These are phyloP conservation scores for Stenurella melanura DNA, from an alignment of 2,888 invertebrate species.

Conservation along the genomic window DNA sequence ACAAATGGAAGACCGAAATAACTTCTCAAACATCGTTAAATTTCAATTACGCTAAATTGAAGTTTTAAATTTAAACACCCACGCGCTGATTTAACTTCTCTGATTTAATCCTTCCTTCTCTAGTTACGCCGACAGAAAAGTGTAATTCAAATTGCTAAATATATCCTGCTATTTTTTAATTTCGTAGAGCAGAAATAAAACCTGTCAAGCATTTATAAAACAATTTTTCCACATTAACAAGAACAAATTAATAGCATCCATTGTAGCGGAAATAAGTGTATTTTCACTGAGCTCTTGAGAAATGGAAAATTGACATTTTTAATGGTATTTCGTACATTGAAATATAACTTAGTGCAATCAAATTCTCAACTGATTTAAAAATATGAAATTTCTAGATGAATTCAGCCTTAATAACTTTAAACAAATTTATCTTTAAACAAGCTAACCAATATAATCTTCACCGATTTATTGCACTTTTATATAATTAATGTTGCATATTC, in stretches of 20 bases:
- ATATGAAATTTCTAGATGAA: no score
- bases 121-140: background rate
- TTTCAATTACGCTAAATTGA: conserved; percentile 8
- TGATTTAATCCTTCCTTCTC: conserved; percentile 2
- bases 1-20: background rate
- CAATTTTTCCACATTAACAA: background rate
- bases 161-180: background rate
- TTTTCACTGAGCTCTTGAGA: no score
- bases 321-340: no score
- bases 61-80: conserved; percentile 2
- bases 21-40: background rate
- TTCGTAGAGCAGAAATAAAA: background rate
- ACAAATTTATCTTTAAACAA: no score
- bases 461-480: no score
- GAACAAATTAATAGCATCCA: background rate
- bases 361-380: no score
- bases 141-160: background rate
- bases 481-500: no score
- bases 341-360: no score
- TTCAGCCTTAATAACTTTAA: no score
- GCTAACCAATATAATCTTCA: no score
- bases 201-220: background rate
- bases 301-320: no score
- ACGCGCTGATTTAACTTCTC: conserved; percentile 4
- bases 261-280: no score